phyloP scores from a whole-genome alignment of 2,888 invertebrate genomes.

The Tanypteryx hageni region DNA sequence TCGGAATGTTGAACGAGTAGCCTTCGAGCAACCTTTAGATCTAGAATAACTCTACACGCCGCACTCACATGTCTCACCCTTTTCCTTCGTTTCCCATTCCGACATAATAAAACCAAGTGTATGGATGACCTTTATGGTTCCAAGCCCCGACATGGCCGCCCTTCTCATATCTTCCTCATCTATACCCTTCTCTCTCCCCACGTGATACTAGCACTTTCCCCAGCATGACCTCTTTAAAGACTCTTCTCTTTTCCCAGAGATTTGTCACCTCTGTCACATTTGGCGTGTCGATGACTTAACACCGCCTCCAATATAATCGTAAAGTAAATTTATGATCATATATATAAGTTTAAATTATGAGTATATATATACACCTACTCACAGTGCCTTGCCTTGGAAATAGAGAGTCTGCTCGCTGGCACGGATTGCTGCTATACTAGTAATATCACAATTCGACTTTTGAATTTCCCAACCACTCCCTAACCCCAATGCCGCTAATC shows the following conservation, averaged over 20 bases:
- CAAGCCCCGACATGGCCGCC: slow-evolving; percentile 9
- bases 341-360: slow-evolving; percentile 40
- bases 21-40: not conserved
- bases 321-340: slow-evolving; percentile 60
- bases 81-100: too few relatives aligned
- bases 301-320: slow-evolving; percentile 56
- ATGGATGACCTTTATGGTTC: too few relatives aligned
- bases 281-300: slow-evolving; percentile 63
- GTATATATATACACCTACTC: slow-evolving; percentile 53
- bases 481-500: slow-evolving; percentile 55
- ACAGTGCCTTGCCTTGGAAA: slow-evolving; percentile 56
- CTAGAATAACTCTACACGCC: slow-evolving; percentile 31
- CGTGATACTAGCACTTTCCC: slow-evolving; percentile 38
- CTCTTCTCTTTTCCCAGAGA: slow-evolving; percentile 60
- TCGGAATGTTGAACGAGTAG: slow-evolving; percentile 39
- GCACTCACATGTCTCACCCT: not conserved
- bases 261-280: slow-evolving; percentile 64
- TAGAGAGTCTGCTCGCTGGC: slow-evolving; percentile 59
- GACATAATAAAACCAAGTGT: too few relatives aligned
- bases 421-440: slow-evolving; percentile 64
- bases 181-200: not conserved
- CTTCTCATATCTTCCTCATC: not conserved
- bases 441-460: slow-evolving; percentile 50
- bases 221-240: slow-evolving; percentile 55
- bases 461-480: slow-evolving; percentile 47